Evolutionary conservation across 2,888 invertebrate genomes (phyloP).

Genomic region (Fragum whitleyi): DNA sequence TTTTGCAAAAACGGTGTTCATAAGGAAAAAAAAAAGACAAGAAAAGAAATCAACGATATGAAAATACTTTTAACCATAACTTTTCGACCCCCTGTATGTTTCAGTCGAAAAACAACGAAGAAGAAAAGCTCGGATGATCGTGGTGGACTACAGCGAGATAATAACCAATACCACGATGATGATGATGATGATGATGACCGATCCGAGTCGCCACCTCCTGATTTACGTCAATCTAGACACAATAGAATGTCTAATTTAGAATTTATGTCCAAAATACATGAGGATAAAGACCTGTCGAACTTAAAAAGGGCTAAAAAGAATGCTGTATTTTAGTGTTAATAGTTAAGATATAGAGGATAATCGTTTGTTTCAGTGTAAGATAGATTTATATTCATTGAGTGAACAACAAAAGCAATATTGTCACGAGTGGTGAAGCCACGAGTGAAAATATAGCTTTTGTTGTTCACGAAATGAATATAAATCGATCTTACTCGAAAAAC

Average conservation of each 20-base stretch:
- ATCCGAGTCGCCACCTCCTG: conserved; percentile 38
- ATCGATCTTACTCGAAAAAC: no score
- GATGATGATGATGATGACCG: conserved; percentile 49
- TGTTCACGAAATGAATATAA: no score
- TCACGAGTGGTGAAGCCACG: no score
- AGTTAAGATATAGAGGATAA: no score
- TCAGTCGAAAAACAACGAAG: conserved; percentile 28
- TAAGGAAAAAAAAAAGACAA: no score
- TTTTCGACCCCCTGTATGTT: not conserved
- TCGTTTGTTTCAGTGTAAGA: no score
- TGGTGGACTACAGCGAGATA: conserved; percentile 31
- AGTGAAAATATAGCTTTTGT: no score
- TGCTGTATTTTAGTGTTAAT: conserved; percentile 43
- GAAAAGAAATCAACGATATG: no score
- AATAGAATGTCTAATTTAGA: conserved; percentile 65
- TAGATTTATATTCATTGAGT: no score
- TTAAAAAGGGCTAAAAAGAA: conserved; percentile 62
- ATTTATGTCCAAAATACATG: conserved; percentile 57
- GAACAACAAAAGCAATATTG: no score
- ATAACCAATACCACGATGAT: conserved; percentile 40
- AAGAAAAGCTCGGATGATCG: conserved; percentile 41
- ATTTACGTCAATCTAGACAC: conserved; percentile 20
- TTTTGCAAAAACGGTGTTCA: no score
- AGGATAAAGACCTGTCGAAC: conserved; percentile 61
- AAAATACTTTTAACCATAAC: no score